Conservation (phyloP, 1,140 invertebrate species). For the Dufourea novaeangliae region DNA sequence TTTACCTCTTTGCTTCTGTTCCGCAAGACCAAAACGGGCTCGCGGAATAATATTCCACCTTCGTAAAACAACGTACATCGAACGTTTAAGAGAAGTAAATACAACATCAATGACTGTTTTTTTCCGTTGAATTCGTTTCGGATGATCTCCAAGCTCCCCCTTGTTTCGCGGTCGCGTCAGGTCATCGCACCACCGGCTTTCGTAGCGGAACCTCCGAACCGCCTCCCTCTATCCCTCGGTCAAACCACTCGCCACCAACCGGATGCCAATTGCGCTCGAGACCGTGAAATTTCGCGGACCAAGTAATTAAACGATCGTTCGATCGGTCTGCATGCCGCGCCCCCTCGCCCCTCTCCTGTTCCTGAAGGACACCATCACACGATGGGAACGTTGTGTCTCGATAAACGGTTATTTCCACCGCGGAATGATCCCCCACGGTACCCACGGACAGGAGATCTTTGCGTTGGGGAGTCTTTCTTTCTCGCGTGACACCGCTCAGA, state of each 20-base stretch:
- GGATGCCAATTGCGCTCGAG: slow-evolving; percentile 8
- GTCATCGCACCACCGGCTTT: neutral
- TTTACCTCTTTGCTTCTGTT: neutral
- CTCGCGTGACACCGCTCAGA: slow-evolving; percentile 39
- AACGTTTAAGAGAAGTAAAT: slow-evolving; percentile 52
- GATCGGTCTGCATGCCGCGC: neutral
- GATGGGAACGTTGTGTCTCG: neutral
- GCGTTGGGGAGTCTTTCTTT: neutral
- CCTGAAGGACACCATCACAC: neutral
- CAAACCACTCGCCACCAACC: neutral
- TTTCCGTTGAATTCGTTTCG: neutral
- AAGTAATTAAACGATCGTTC: slow-evolving; percentile 16
- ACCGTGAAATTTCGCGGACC: slow-evolving; percentile 23
- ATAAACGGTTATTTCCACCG: neutral
- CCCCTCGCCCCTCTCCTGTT: too few species aligned
- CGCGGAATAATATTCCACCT: neutral
- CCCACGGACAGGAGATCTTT: neutral
- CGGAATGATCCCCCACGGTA: neutral
- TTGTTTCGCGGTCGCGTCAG: slow-evolving; percentile 1
- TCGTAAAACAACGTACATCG: slow-evolving; percentile 42
- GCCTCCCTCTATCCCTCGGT: neutral
- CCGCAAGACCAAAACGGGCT: neutral
- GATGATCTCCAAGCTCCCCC: neutral
- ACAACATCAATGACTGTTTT: slow-evolving; percentile 38
- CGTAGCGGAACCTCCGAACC: neutral